These are phyloP conservation scores for Diorhabda elongata DNA, from an alignment of 1,140 invertebrate species.

Conservation along the genomic window DNA sequence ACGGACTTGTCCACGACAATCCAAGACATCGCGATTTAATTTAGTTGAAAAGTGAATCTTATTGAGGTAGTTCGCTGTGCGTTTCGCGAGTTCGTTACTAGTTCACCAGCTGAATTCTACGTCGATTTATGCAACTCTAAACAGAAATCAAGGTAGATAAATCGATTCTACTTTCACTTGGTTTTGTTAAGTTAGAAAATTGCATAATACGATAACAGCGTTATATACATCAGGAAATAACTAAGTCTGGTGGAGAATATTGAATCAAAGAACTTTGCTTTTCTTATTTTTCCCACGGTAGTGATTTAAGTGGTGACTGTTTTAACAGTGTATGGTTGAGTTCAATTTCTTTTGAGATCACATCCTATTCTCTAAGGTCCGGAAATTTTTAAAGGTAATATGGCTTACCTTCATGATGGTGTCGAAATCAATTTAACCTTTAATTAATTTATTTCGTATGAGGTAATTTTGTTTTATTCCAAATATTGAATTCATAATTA, in stretches of 20 bases:
- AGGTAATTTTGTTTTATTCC: too few species aligned
- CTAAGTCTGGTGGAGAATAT: slow-evolving; percentile 6
- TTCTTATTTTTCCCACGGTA: too few species aligned
- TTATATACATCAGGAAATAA: slow-evolving; percentile 9
- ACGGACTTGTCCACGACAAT: background rate
- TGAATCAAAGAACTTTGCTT: background rate
- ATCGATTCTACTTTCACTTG: slow-evolving; percentile 14
- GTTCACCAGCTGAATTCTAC: slow-evolving; percentile 6
- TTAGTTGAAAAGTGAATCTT: slow-evolving; percentile 19
- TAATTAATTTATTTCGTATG: too few species aligned
- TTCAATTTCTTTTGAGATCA: too few species aligned
- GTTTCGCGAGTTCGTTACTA: slow-evolving; percentile 12
- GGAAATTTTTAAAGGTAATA: too few species aligned
- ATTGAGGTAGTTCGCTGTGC: background rate
- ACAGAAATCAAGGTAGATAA: slow-evolving; percentile 12
- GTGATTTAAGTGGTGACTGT: too few species aligned
- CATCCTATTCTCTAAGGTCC: too few species aligned
- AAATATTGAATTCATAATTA: too few species aligned
- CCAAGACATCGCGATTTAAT: background rate
- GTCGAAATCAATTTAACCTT: too few species aligned
- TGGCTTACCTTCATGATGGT: too few species aligned
- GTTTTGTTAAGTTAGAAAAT: slow-evolving; percentile 12
- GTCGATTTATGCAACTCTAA: slow-evolving; percentile 15
- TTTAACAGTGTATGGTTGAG: too few species aligned
- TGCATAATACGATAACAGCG: slow-evolving; percentile 12